Evolutionary conservation across 2,888 invertebrate genomes (phyloP).

Genomic region (Pheosia tremula): DNA sequence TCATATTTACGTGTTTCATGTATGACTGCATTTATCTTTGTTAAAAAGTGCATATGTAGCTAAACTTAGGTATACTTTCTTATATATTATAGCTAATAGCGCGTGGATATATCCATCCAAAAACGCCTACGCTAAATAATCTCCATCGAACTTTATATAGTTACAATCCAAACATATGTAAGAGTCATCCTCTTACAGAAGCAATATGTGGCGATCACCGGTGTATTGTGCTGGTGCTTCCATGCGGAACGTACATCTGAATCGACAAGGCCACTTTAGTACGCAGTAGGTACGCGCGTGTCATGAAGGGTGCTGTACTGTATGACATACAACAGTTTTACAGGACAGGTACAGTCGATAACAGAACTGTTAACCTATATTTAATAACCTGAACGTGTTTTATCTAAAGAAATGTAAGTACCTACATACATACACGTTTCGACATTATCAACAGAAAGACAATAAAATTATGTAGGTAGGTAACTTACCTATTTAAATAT

Average conservation of each 20-base stretch:
- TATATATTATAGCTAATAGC: no score
- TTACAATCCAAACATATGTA: slow-evolving; percentile 22
- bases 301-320: slow-evolving; percentile 26
- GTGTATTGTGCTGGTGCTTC: slow-evolving; percentile 62
- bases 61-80: no score
- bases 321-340: slow-evolving; percentile 22
- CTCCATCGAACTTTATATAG: slow-evolving; percentile 6
- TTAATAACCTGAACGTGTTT: background rate
- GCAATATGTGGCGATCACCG: slow-evolving; percentile 47
- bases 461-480: no score
- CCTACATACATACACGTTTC: slow-evolving; percentile 4
- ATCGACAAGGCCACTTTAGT: slow-evolving; percentile 63
- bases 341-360: slow-evolving; percentile 38
- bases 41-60: no score
- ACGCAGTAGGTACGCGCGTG: slow-evolving; percentile 27
- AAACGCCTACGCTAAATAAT: background rate
- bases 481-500: no score
- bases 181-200: slow-evolving; percentile 7
- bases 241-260: slow-evolving; percentile 66
- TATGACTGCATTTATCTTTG: no score
- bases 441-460: background rate
- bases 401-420: slow-evolving; percentile 3
- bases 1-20: no score
- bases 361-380: slow-evolving; percentile 19
- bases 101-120: background rate